Percentiles rank a stretch among this genome's conserved stretches.
Evolutionary conservation across 2,113 vertebrate genomes (phyloP).

Genomic region (Strix aluco): DNA sequence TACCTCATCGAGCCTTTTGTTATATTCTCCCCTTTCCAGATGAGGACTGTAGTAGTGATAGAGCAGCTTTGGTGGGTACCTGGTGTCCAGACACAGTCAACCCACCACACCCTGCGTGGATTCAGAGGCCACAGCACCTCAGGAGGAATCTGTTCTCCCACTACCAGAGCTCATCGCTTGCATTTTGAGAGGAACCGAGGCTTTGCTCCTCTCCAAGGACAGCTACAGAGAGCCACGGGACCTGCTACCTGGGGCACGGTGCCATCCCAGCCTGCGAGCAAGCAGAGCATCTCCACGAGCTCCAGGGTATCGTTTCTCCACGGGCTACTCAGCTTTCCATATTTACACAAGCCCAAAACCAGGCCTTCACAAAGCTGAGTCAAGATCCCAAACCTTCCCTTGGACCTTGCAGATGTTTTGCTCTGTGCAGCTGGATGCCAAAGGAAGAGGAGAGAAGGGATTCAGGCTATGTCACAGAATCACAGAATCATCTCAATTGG

Average conservation of each 20-base stretch:
- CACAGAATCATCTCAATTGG: too few species aligned
- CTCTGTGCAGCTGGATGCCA: neutral
- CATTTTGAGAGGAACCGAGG: neutral
- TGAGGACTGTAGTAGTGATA: too few species aligned
- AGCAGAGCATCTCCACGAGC: neutral
- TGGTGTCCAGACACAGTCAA: too few species aligned
- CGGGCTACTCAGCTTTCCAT: neutral
- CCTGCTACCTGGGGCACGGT: accelerated
- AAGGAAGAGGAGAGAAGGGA: neutral
- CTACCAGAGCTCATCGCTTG: neutral
- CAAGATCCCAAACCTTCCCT: neutral
- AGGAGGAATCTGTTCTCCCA: neutral
- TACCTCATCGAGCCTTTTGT: too few species aligned
- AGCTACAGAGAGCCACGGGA: neutral
- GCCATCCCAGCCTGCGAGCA: neutral
- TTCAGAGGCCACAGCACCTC: neutral
- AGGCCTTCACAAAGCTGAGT: neutral
- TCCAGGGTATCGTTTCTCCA: neutral
- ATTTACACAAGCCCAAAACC: neutral
- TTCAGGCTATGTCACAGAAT: neutral
- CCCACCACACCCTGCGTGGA: neutral
- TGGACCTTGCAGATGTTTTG: neutral
- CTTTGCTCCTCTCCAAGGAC: neutral
- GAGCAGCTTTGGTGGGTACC: too few species aligned
- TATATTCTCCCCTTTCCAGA: too few species aligned